Base-by-base conservation (phyloP, 2,888 invertebrate species). In the Hypomecis atomaria region DNA sequence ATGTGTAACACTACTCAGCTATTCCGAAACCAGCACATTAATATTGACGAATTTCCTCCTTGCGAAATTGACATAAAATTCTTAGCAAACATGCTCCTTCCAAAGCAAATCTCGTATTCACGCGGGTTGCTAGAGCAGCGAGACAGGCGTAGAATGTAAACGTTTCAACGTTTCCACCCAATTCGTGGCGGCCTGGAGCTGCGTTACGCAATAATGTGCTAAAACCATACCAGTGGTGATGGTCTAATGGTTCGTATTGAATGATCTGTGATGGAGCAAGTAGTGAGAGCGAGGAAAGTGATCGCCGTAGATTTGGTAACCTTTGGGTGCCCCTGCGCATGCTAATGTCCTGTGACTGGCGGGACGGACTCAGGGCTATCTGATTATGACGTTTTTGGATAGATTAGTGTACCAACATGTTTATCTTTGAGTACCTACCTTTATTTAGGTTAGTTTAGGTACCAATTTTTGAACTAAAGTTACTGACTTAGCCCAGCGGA, bases 201-300 rank as follows among this genome's bases (percentile, higher is more conserved):
- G 45, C 59, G 54, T 72, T 69, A 68, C 67, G 66, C 57, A 72
- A 71, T 10, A 23, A 37, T 45, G 43, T 47, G 42, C 53, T 44
- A 38, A 42, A 52, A 8, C 34, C 33, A 38, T 10, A 38, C 11
- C 8, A 9, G 33, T 11, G 33, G 52, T 34, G 9, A 50, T 43
- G 59, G 9, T n/a, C 42, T 9, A 42, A 11, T 23, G 44, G 44
- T 6, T 34, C 11, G 23, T 57, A 62, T 48, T 66, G 66, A 65
- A 69, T 60, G 65, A 71, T 69, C 66, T 67, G 62, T 58, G 64
- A 59, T 58, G 70, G 63, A 70, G 72, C 47, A 53, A 68, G 69
- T 69, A 66, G 90, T 87, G 89, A 89, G 88, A 89, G 90, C 83
- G 76, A 85, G 82, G 91, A 91, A 91, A 91, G 90, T 89, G 84